Conservation (phyloP, 2,113 vertebrate species). For the Sus scrofa region DNA sequence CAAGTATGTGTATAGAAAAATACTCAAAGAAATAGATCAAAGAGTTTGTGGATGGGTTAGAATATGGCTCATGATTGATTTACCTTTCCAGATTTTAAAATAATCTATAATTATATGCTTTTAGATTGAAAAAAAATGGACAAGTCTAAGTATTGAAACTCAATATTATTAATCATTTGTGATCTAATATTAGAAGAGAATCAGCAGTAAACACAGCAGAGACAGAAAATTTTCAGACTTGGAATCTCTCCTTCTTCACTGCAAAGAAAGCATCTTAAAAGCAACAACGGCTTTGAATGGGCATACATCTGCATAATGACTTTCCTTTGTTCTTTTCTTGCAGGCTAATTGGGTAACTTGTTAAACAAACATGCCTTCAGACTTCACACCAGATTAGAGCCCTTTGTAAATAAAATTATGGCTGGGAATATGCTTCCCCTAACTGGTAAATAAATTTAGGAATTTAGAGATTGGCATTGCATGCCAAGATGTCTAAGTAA, state of each 20-base stretch:
- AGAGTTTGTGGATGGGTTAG: background rate
- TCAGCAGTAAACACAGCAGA: slow-evolving; percentile 54
- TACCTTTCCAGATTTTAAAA: slow-evolving; percentile 59
- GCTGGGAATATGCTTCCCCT: slow-evolving; percentile 44
- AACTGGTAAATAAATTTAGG: slow-evolving; percentile 61
- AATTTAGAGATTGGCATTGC: slow-evolving; percentile 28
- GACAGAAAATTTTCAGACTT: background rate
- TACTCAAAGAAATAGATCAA: background rate
- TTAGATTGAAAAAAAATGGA: slow-evolving; percentile 53
- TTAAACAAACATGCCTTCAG: slow-evolving; percentile 77
- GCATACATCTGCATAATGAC: slow-evolving; percentile 62
- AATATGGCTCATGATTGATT: slow-evolving; percentile 17
- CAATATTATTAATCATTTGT: slow-evolving; percentile 60
- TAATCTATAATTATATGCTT: slow-evolving; percentile 73
- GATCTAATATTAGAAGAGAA: slow-evolving; percentile 65
- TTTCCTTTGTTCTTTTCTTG: slow-evolving; percentile 56
- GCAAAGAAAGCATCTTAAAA: background rate
- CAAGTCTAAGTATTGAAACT: slow-evolving; percentile 51
- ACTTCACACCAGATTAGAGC: slow-evolving; percentile 73
- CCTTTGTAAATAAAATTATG: slow-evolving; percentile 75
- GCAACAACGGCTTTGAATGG: background rate
- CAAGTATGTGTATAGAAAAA: background rate
- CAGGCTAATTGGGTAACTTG: slow-evolving; percentile 71
- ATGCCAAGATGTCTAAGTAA: slow-evolving; percentile 29
- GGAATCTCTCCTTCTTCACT: background rate